Conservation (phyloP, 2,888 invertebrate genomes). For the Alcis repandata region DNA sequence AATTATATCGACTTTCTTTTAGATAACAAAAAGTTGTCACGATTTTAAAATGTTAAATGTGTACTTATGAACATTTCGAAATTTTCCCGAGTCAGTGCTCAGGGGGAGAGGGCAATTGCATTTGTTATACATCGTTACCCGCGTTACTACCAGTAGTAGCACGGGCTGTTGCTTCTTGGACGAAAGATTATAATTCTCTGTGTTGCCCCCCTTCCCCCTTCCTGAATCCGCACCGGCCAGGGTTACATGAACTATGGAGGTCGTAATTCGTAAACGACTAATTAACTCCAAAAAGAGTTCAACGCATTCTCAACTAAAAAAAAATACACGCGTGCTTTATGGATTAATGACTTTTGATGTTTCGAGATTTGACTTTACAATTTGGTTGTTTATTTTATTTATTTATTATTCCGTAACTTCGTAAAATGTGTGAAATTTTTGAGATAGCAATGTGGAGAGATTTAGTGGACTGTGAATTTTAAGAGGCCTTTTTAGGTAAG, state of each 20-base stretch:
- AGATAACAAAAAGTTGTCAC: too few species aligned
- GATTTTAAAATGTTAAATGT: too few species aligned
- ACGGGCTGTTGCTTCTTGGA: too few species aligned
- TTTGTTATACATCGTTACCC: too few species aligned
- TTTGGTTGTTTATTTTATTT: conserved; percentile 32
- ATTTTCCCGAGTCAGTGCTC: too few species aligned
- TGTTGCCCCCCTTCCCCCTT: not conserved
- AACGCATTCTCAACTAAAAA: not conserved
- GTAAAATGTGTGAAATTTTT: conserved; percentile 21
- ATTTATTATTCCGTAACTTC: conserved; percentile 20
- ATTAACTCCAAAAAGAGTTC: not conserved
- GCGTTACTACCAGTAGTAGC: too few species aligned
- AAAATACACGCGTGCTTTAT: not conserved
- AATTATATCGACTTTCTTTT: too few species aligned
- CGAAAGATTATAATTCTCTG: not conserved
- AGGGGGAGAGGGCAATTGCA: too few species aligned
- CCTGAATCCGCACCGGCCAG: too few species aligned
- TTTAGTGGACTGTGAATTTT: not conserved
- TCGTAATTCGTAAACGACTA: not conserved
- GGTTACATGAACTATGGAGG: not conserved
- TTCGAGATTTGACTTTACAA: conserved; percentile 28
- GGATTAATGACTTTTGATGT: conserved; percentile 9
- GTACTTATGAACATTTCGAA: too few species aligned
- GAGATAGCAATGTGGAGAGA: not conserved
- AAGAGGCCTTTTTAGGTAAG: not conserved